Conservation (phyloP, 2,797 vertebrate species). For the Nasua narica region DNA sequence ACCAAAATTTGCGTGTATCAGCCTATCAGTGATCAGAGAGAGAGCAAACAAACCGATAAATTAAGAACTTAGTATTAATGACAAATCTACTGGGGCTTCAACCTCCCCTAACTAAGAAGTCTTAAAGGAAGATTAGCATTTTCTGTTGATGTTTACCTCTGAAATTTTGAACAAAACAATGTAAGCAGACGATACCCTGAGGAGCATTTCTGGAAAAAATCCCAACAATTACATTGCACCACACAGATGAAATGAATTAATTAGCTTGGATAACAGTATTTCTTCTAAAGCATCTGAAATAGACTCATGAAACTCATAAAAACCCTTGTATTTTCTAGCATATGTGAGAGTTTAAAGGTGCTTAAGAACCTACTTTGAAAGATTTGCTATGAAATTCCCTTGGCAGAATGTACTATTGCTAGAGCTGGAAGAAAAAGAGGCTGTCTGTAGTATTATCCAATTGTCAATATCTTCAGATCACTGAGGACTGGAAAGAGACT, state of each 20-base stretch:
- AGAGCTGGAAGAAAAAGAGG: not conserved
- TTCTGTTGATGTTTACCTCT: conserved; percentile 78
- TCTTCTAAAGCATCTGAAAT: conserved; percentile 59
- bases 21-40: not conserved
- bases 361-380: conserved; percentile 58
- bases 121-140: conserved; percentile 72
- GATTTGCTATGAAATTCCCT: conserved; percentile 46
- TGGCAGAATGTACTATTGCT: not conserved
- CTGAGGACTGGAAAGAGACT: not conserved
- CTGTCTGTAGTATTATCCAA: not conserved
- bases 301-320: conserved; percentile 71
- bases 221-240: conserved; percentile 69
- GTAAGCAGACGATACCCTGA: conserved; percentile 76
- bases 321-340: conserved; percentile 44
- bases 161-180: conserved; percentile 71
- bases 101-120: conserved; percentile 50
- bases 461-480: not conserved
- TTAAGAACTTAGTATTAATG: conserved; percentile 58
- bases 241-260: conserved; percentile 81
- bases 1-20: not conserved
- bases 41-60: conserved; percentile 39
- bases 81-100: conserved; percentile 56
- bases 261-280: conserved; percentile 71
- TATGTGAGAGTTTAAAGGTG: conserved; percentile 55
- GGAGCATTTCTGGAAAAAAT: conserved; percentile 77